Base-by-base conservation (phyloP, 2,888 invertebrate species). In the Mactromeris polynyma region DNA sequence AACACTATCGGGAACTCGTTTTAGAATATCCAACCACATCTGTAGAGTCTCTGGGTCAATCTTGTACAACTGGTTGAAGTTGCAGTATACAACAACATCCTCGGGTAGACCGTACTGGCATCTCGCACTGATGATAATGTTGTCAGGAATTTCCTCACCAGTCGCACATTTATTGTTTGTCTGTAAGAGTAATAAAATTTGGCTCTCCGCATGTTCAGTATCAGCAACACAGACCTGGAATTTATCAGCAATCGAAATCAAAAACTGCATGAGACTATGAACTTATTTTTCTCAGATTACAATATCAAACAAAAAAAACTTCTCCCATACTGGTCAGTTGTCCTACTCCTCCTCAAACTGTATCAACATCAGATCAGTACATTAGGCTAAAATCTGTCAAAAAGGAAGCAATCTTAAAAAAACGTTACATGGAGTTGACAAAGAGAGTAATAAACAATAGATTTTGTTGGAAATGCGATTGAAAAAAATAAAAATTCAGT, bases 31-130 rank as follows among this genome's bases (percentile, higher is more conserved):
- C 86, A 98, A 98, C 99, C 99, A 99, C 97, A 98, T 98, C 95
- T 98, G 98, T 93, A 99, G 97, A 0, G 99, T 99, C 90, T 98
- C 97, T 0, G 99, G 99, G 97, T 99, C 99, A 93, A 98, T 99
- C 97, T 99, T 99, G 97, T 99, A 99, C 88, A 99, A 97, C 96
- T 99, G 99, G 97, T 99, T 99, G 97, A 99, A 99, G 97, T 99
- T 99, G 97, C 99, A 99, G 97, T 98, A 99, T 21, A 99, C 98
- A 88, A 99, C 98, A 6, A 99, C 99, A 95, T 99, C 98, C 95
- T 99, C 98, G 0, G 99, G 99, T 92, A 99, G 97, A 54, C 98
- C 98, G 96, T 99, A 99, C 96, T 99, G 99, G 96, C 98, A 98
- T 94, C 99, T 97, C 26, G 99, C 98, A 26, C 99, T 99, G 93